Evolutionary conservation across 2,797 vertebrate genomes (phyloP), one percentile per base, ranked within the genome.

Genomic region (Hydrocynus forskahlii): DNA sequence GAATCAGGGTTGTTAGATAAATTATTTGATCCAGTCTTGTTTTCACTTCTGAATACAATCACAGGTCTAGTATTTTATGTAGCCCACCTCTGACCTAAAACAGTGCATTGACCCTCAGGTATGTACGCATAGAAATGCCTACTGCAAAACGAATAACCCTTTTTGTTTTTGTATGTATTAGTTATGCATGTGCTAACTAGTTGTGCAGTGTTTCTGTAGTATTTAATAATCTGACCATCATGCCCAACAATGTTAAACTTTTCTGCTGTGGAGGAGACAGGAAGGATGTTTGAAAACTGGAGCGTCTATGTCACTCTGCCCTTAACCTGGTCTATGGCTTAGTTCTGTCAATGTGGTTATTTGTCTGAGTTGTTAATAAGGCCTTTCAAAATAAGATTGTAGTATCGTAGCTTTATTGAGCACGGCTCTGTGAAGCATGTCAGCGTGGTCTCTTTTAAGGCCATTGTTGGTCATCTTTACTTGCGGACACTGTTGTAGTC

Each of bases 281-380:
- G 59, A 76, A 87, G 38, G 59, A 50, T 81, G 76, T 75, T 81
- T 85, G 79, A 71, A 85, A 87, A 85, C 76, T 83, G 45, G 83
- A 85, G 79, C 81, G 25, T 72, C 21, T 81, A 40, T 87, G 79
- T 83, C 79, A 80, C 43, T 70, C 69, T 82, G 83, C 76, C 83
- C 83, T 85, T 86, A 81, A 85, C 79, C 54, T 52, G 71, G 75
- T 64, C 55, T 59, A 48, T 78, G 76, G 77, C 79, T 85, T 79
- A 80, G 81, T 81, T 81, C 81, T 74, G 78, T 87, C 83, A 83
- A 76, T 75, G 82, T 21, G 25, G 70, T 81, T 74, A 54, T 83
- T 85, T 81, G 83, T 85, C 78, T 74, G 73, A 9, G 70, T 79
- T 59, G 72, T 83, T 83, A 81, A 79, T 81, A 69, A 67, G 73